Percentiles rank a stretch among this genome's conserved stretches.
Evolutionary conservation across 2,888 invertebrate species (phyloP).

Genomic region (Belgica antarctica): DNA sequence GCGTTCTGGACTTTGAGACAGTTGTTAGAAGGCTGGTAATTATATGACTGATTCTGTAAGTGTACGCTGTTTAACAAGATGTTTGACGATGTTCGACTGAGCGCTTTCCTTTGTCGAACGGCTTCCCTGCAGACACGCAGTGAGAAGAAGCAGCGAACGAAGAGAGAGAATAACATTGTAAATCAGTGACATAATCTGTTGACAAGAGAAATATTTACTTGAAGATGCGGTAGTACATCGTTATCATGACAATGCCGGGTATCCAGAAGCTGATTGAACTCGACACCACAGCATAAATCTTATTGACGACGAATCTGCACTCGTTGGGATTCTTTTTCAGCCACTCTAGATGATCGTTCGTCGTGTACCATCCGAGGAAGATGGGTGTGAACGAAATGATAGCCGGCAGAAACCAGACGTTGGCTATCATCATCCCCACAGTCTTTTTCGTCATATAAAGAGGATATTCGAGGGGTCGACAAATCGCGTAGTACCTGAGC

Average conservation of each 20-base stretch:
- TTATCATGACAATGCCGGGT: slow-evolving; percentile 87
- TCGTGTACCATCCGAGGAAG: slow-evolving; percentile 93
- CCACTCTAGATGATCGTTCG: slow-evolving; percentile 66
- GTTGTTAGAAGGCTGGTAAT: slow-evolving; percentile 62
- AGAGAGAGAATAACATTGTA: slow-evolving; percentile 33
- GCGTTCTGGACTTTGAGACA: slow-evolving; percentile 56
- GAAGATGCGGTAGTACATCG: slow-evolving; percentile 84
- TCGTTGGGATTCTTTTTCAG: slow-evolving; percentile 65
- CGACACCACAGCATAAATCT: slow-evolving; percentile 81
- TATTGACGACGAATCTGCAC: slow-evolving; percentile 82
- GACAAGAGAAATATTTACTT: slow-evolving; percentile 50
- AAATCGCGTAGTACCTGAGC: slow-evolving; percentile 81
- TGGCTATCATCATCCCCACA: slow-evolving; percentile 76
- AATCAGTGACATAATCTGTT: slow-evolving; percentile 22
- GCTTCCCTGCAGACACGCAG: slow-evolving; percentile 67
- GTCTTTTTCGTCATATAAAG: slow-evolving; percentile 84
- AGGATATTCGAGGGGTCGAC: slow-evolving; percentile 90
- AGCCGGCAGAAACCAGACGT: slow-evolving; percentile 90
- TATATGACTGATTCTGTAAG: slow-evolving; percentile 73
- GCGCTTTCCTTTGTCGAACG: slow-evolving; percentile 75
- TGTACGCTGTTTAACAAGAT: slow-evolving; percentile 81
- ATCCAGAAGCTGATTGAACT: slow-evolving; percentile 92
- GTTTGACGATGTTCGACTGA: slow-evolving; percentile 82
- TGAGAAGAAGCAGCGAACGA: too few relatives aligned
- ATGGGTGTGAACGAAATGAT: slow-evolving; percentile 92